A percentile compares a stretch with the other conserved stretches of the same genome.
These are phyloP conservation scores for Mastigias papua DNA, from an alignment of 30 jellyfish, hydroid and myxozoan genomes.

Conservation along the genomic window DNA sequence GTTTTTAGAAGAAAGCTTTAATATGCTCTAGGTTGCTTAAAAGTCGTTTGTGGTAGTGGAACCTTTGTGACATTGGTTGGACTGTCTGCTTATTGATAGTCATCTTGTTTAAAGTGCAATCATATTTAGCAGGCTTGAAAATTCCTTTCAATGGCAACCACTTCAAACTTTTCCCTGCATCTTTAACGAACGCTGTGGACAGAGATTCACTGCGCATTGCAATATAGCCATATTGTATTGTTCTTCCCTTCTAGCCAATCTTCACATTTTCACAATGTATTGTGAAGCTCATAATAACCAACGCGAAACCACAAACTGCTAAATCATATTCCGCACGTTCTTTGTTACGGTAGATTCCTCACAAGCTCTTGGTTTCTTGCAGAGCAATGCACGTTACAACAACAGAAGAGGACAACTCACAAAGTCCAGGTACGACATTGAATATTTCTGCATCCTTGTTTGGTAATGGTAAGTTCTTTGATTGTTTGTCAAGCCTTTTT, in stretches of 20 bases:
- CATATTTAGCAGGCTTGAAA: not conserved
- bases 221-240: not conserved
- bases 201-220: not conserved
- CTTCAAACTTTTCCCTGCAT: not conserved
- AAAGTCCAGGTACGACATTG: not conserved
- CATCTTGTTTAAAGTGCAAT: not conserved
- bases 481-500: no score
- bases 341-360: not conserved
- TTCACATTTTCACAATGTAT: not conserved
- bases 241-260: not conserved
- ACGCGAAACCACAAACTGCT: constrained; percentile 4
- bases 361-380: not conserved
- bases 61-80: no score
- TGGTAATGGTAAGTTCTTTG: not conserved
- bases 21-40: no score
- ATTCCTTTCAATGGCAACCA: not conserved
- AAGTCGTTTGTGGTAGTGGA: no score
- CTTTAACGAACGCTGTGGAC: not conserved
- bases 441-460: not conserved
- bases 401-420: not conserved
- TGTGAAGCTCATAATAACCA: not conserved
- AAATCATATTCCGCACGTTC: not conserved
- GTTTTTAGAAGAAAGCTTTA: no score
- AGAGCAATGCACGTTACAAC: constrained; percentile 1
- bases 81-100: not conserved